These are phyloP conservation scores for Centropristis striata DNA, from an alignment of 2,113 vertebrate genomes.

Conservation along the genomic window DNA sequence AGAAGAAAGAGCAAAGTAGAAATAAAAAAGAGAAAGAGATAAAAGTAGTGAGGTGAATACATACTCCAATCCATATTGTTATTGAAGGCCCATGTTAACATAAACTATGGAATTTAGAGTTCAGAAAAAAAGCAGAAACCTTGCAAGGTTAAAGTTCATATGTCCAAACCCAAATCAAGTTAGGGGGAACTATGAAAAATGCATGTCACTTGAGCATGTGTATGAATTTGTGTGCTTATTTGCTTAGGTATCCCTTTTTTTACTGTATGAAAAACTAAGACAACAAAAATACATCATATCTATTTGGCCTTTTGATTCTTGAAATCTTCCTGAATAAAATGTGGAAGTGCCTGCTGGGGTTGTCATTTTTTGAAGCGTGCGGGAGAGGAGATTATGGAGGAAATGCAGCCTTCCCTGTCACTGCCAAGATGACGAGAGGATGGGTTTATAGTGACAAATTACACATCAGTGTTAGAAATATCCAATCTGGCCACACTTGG, in stretches of 20 bases:
- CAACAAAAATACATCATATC: slow-evolving; percentile 15
- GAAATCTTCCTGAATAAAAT: slow-evolving; percentile 35
- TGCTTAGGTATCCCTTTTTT: not conserved
- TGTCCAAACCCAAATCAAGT: slow-evolving; percentile 7
- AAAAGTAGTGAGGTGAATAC: not conserved
- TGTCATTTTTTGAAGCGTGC: slow-evolving; percentile 38
- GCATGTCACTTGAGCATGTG: slow-evolving; percentile 1
- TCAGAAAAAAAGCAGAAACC: slow-evolving; percentile 20
- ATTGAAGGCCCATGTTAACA: slow-evolving; percentile 14
- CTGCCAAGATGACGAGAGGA: slow-evolving; percentile 50
- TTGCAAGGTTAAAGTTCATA: slow-evolving; percentile 33
- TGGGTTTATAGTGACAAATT: slow-evolving; percentile 66
- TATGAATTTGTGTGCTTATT: not conserved
- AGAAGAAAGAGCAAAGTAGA: slow-evolving; percentile 7
- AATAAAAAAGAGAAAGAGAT: slow-evolving; percentile 2
- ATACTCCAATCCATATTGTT: not conserved
- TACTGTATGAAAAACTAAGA: not conserved
- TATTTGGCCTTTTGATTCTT: slow-evolving; percentile 6
- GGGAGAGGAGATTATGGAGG: slow-evolving; percentile 43
- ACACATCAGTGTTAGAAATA: slow-evolving; percentile 58
- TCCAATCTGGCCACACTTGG: slow-evolving; percentile 52
- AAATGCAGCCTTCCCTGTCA: slow-evolving; percentile 47
- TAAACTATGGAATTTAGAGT: not conserved
- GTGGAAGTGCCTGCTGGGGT: slow-evolving; percentile 27
- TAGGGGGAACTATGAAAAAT: slow-evolving; percentile 16